phyloP scores from a whole-genome alignment of 2,888 invertebrate species.

The Lottia scabra region DNA sequence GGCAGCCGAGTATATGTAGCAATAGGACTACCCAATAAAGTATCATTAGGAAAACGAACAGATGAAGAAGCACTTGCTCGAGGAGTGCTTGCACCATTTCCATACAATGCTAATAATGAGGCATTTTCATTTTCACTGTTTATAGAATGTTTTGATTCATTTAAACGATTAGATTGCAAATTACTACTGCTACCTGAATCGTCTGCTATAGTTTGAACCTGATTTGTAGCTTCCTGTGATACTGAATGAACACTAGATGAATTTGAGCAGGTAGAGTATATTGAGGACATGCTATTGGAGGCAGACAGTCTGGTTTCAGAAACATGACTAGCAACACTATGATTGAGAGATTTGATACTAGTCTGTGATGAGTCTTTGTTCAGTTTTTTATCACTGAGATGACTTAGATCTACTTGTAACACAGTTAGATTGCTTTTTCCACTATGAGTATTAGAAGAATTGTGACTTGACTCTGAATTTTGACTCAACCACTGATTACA shows the following conservation, averaged over 20 bases:
- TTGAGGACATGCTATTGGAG: neutral
- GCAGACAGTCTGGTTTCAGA: neutral
- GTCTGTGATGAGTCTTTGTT: neutral
- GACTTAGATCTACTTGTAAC: neutral
- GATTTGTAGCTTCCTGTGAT: neutral
- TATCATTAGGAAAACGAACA: neutral
- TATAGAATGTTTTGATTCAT: neutral
- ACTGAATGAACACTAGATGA: neutral
- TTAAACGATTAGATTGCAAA: neutral
- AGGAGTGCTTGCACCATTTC: slow-evolving; percentile 1
- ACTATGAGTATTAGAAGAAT: neutral
- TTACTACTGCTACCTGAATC: neutral
- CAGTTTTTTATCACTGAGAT: neutral
- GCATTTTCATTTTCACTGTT: neutral
- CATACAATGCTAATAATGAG: neutral
- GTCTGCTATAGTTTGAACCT: neutral
- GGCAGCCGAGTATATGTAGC: neutral
- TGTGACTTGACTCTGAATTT: neutral
- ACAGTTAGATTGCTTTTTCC: neutral
- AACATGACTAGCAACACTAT: neutral
- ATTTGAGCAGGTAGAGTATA: neutral
- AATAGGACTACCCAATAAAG: neutral
- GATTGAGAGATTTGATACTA: neutral
- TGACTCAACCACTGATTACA: neutral
- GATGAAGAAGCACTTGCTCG: neutral